Evolutionary conservation across 2,797 vertebrate genomes (phyloP).

Genomic region (Neoniphon sammara): DNA sequence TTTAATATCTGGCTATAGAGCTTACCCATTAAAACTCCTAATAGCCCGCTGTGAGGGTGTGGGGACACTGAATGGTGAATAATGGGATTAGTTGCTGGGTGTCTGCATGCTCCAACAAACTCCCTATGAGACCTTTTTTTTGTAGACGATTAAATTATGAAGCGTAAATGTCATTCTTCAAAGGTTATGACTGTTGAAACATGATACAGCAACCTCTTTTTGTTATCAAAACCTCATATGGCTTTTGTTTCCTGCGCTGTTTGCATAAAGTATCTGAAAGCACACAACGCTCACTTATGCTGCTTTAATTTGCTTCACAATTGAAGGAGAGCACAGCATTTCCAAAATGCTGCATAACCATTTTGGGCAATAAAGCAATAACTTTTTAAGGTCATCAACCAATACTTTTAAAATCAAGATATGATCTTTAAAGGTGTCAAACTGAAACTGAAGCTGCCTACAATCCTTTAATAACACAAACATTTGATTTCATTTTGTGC

Average conservation of each 20-base stretch:
- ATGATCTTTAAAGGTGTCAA: neutral
- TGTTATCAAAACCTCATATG: constrained; percentile 27
- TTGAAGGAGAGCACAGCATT: neutral
- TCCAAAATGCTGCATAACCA: neutral
- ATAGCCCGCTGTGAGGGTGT: constrained; percentile 4
- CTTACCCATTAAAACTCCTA: constrained; percentile 3
- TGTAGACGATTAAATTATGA: constrained; percentile 29
- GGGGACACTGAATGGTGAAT: constrained; percentile 14
- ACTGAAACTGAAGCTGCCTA: neutral
- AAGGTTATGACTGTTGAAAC: constrained; percentile 28
- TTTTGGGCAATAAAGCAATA: neutral
- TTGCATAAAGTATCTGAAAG: neutral
- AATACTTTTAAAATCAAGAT: neutral
- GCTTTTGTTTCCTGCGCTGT: neutral
- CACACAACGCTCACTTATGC: neutral
- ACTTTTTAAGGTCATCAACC: neutral
- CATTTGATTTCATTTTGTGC: neutral
- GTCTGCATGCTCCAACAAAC: constrained; percentile 29
- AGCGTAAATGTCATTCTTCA: constrained; percentile 34
- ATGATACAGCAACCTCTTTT: constrained; percentile 1
- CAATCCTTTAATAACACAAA: too few relatives aligned
- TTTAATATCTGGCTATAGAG: neutral
- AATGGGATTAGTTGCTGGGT: constrained; percentile 37
- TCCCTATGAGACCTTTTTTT: constrained; percentile 44
- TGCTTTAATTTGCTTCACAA: neutral